Base-by-base conservation (phyloP, 2,888 invertebrate genomes). In the Oscheius onirici region DNA sequence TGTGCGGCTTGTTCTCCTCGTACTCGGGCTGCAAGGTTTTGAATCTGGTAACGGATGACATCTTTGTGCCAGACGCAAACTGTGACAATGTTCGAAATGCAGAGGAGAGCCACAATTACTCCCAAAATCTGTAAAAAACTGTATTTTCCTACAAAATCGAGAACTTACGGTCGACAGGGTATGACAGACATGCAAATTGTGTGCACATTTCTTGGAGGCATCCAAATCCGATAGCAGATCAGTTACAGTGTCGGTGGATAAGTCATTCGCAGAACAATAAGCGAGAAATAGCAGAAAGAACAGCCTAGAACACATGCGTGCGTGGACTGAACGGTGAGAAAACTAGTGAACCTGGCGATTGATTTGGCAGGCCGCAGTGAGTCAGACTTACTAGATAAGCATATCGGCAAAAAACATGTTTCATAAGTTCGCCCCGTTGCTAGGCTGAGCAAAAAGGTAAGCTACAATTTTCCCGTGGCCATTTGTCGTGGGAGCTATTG, bases 131-230 rank as follows among this genome's bases (percentile, higher is more conserved):
- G 15, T 46, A 41, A 17, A n/a, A 40, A 41, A 11, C 17, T 15
- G 17, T 6, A 52, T 24, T 8, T 34, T 34, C 5, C 5, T 34
- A 8, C 8, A 52, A 20, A 52, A 52, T 8, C 11, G 0, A 15
- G 8, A n/a, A 43, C 63, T 49, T 46, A 63, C 63, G 2, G 49
- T 49, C 11, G 28, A 8, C 13, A 13, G 13, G n/a, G 49, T 26
- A 13, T 63, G 63, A 26, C 63, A 63, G 24, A 26, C 6, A 11
- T 49, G 63, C 10, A 63, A 28, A 26, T 63, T 63, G n/a, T 49
- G 15, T 15, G 63, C 3, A 28, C 63, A 63, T 8, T 49, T 46
- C 10, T 49, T 24, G 28, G 49, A 49, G 28, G 46, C 46, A 10
- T 20, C 44, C 3, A 60, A 8, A 13, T 60, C 34, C 6, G 22